Evolutionary conservation across 2,113 vertebrate genomes (phyloP).

Genomic region (Ginglymostoma cirratum): DNA sequence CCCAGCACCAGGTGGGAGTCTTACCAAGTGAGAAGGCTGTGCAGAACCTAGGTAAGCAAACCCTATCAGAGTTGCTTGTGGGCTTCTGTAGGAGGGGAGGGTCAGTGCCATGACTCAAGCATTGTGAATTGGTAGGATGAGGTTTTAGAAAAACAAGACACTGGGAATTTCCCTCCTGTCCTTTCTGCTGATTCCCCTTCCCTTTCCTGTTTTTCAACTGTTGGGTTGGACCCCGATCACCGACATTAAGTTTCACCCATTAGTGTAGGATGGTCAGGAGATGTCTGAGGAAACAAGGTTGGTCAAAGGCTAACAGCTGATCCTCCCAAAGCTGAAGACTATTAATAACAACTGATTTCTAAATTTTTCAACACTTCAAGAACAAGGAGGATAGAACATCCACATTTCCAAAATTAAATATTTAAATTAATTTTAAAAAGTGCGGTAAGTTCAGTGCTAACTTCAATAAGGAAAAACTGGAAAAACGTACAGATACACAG

Average conservation of each 20-base stretch:
- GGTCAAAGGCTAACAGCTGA: neutral
- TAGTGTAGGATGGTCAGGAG: neutral
- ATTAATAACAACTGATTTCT: neutral
- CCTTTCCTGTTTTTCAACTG: no score
- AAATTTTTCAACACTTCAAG: neutral
- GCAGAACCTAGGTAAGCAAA: neutral
- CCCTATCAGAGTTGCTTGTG: no score
- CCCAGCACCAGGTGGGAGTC: no score
- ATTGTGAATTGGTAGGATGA: no score
- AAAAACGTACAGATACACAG: constrained; percentile 10
- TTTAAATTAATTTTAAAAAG: neutral
- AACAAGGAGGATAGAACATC: constrained; percentile 12
- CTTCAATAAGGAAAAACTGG: neutral
- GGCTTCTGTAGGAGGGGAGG: no score
- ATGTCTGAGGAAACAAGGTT: neutral
- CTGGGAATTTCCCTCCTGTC: no score
- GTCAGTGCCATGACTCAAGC: no score
- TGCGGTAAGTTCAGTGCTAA: constrained; percentile 14
- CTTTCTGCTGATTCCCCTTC: no score
- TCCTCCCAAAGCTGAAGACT: neutral
- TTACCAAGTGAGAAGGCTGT: neutral
- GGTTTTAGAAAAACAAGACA: no score
- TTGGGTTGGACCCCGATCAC: neutral
- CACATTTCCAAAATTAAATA: neutral
- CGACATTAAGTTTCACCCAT: neutral